Evolutionary conservation across 2,113 vertebrate genomes (phyloP), one percentile per base, ranked within the genome.

Genomic region (Eclectus roratus): DNA sequence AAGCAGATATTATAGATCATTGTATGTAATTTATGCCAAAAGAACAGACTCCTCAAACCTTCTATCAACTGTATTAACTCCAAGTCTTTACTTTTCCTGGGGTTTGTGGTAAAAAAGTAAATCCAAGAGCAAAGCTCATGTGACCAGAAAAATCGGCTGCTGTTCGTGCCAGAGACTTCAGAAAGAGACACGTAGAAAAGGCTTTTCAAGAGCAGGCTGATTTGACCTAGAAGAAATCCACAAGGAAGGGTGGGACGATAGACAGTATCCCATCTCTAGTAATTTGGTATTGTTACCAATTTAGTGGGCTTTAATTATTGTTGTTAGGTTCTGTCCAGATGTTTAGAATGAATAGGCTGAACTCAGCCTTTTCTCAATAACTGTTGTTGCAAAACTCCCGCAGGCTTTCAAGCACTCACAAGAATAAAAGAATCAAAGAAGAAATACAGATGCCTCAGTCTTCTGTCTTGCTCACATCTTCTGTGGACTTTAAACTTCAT

Each of bases 321-420:
- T 35, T 81, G 71, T 92, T 93, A 89, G 61, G 35, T 80, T 89
- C 60, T 82, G 72, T 61, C 80, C 91, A 92, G 92, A 88, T 96
- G 93, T 91, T 91, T 78, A 65, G 63, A 72, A 80, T 58, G 79
- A 94, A 93, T 12, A 74, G 86, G 93, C 91, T 96, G 95, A 93
- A 90, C 80, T 96, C 96, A 96, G 96, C 95, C 94, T 95, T 96
- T 96, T 93, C 96, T 94, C 88, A 79, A 25, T 72, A 81, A 79
- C 94, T 65, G 88, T 11, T 88, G 90, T 53, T 44, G 53, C 49
- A 80, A 88, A 76, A 64, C 79, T 96, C 58, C 85, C 71, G 79
- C 85, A 60, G 81, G 87, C 90, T 96, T 94, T 79, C 76, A 64
- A 56, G 55, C 9, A 10, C 60, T 85, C 50, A 12, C 23, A 37